These are phyloP conservation scores for Pteronura brasiliensis DNA, from an alignment of 2,113 vertebrate species.

Conservation along the genomic window DNA sequence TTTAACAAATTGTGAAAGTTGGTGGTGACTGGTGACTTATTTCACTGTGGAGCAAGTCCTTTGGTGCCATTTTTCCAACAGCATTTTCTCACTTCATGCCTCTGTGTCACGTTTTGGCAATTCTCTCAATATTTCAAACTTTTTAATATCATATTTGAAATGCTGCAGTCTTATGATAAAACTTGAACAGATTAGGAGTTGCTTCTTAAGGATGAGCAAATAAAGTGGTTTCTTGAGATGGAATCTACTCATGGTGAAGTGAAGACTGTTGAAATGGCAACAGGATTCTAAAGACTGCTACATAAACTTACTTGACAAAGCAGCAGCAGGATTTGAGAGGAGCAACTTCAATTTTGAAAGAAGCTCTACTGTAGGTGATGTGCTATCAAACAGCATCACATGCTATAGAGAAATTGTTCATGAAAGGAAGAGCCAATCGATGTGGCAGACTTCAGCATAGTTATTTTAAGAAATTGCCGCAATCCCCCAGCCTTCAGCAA, in stretches of 20 bases:
- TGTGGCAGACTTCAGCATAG: neutral
- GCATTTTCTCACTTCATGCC: neutral
- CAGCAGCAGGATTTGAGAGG: neutral
- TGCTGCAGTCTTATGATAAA: neutral
- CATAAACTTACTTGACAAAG: neutral
- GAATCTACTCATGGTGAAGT: neutral
- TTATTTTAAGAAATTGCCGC: neutral
- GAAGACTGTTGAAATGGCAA: neutral
- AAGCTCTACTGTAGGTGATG: neutral
- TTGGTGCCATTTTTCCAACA: neutral
- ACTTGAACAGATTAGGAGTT: neutral
- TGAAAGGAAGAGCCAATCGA: neutral
- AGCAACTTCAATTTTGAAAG: neutral
- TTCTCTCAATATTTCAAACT: neutral
- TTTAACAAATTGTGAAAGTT: neutral
- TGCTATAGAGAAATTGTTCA: neutral
- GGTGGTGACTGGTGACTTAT: too few relatives aligned
- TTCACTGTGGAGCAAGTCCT: neutral
- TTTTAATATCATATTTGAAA: neutral
- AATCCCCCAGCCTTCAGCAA: neutral
- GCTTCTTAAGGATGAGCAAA: neutral
- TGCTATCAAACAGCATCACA: neutral
- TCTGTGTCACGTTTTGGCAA: neutral
- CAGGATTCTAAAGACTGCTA: neutral
- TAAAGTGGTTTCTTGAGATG: neutral